Evolutionary conservation across 2,113 vertebrate species (phyloP).

Genomic region (Microcebus jonahi): DNA sequence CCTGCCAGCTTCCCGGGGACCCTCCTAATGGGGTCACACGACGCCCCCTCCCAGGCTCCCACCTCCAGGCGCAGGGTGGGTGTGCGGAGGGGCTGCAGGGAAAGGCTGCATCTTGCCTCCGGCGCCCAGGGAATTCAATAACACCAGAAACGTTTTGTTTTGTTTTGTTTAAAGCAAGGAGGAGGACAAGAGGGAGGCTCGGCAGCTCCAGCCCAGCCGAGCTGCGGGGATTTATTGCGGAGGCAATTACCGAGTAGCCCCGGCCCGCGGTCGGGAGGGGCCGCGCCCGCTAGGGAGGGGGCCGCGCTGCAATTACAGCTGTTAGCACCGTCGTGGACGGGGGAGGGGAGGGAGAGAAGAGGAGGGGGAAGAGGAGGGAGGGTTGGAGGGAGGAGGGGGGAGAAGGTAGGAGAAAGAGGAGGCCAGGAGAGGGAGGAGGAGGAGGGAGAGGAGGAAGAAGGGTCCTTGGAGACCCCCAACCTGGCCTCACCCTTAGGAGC

Average conservation of each 20-base stretch:
- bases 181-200: background rate
- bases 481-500: background rate
- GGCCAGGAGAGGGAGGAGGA: fast-evolving
- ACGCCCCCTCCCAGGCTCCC: background rate
- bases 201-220: slow-evolving; percentile 68
- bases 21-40: background rate
- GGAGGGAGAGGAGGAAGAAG: fast-evolving
- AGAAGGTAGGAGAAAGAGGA: fast-evolving
- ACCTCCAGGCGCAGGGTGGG: background rate
- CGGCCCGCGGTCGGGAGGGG: slow-evolving; percentile 51
- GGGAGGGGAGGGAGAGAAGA: fast-evolving
- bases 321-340: background rate
- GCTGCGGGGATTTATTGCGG: slow-evolving; percentile 72
- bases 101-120: background rate
- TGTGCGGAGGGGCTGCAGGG: background rate
- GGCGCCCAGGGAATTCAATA: slow-evolving; percentile 16
- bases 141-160: slow-evolving; percentile 73
- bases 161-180: background rate
- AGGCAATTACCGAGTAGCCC: slow-evolving; percentile 77
- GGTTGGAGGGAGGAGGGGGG: fast-evolving
- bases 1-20: background rate
- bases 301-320: background rate
- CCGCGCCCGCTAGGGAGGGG: background rate
- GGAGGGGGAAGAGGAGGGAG: fast-evolving
- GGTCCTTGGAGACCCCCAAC: background rate